Conservation (phyloP, 2,888 invertebrate species). For the Peribatodes rhomboidaria region DNA sequence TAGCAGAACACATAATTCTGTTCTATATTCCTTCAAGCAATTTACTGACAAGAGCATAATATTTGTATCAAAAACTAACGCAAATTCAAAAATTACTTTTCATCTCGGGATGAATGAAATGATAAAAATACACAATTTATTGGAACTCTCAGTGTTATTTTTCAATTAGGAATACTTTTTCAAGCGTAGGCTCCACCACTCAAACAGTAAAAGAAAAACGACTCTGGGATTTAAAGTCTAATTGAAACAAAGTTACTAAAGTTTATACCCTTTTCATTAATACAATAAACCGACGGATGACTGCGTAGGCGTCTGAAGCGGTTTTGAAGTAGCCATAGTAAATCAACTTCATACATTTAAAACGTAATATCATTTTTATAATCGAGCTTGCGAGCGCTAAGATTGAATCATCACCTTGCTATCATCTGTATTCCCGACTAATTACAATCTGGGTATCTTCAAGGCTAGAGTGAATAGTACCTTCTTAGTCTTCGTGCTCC, state of each 20-base stretch:
- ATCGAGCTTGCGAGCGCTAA: neutral
- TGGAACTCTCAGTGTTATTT: neutral
- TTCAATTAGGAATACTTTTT: conserved; percentile 6
- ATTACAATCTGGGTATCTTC: too few relatives aligned
- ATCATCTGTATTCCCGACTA: too few relatives aligned
- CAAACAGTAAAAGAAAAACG: conserved; percentile 34
- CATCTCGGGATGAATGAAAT: neutral
- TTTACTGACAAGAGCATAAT: too few relatives aligned
- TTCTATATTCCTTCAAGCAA: too few relatives aligned
- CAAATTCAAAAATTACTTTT: too few relatives aligned
- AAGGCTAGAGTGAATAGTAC: too few relatives aligned
- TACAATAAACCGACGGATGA: conserved; percentile 33
- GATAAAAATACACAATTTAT: neutral
- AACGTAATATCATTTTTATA: neutral
- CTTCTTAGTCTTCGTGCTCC: too few relatives aligned
- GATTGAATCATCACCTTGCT: too few relatives aligned
- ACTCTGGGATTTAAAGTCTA: conserved; percentile 36
- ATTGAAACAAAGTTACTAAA: conserved; percentile 43
- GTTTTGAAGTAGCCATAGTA: conserved; percentile 7
- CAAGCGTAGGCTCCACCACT: conserved; percentile 32
- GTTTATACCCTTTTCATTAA: conserved; percentile 43
- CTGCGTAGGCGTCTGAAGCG: conserved; percentile 24
- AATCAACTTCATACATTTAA: conserved; percentile 10
- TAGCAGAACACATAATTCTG: too few relatives aligned
- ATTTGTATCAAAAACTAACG: too few relatives aligned